Evolutionary conservation across 2,113 vertebrate species (phyloP).

Genomic region (Toxostoma redivivum): DNA sequence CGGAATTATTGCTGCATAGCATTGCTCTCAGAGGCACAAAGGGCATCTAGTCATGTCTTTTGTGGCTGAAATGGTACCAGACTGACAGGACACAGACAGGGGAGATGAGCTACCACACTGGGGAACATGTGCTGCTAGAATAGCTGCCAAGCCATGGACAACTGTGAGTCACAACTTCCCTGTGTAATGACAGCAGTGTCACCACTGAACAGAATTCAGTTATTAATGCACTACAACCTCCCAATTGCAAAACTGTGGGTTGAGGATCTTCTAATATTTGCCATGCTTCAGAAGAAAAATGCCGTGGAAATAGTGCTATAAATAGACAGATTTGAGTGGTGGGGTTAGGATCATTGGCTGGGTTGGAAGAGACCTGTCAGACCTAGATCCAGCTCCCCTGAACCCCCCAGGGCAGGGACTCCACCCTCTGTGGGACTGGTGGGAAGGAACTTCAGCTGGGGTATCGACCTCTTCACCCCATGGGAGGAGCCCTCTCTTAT

Average conservation of each 20-base stretch:
- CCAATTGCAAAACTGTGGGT: not conserved
- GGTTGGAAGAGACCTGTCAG: not conserved
- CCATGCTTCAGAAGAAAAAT: not conserved
- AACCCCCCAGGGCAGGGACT: not conserved
- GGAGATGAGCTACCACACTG: not conserved
- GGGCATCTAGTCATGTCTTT: not conserved
- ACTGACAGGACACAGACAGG: not conserved
- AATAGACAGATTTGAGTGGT: not conserved
- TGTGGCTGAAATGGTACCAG: not conserved
- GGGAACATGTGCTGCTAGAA: not conserved
- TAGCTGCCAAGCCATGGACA: not conserved
- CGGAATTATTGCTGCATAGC: not conserved
- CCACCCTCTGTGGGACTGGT: not conserved
- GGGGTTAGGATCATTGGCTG: not conserved
- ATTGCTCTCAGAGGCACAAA: not conserved
- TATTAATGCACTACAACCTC: not conserved
- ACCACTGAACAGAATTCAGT: not conserved
- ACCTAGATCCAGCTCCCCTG: accelerated
- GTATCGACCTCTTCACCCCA: accelerated
- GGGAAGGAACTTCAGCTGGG: too few species aligned
- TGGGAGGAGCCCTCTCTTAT: not conserved
- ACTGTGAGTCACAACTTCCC: not conserved
- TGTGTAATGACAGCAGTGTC: not conserved
- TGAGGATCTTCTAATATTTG: not conserved
- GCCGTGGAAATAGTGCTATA: not conserved